These are phyloP conservation scores for Osmerus mordax DNA, from an alignment of 2,113 vertebrate genomes.

Conservation along the genomic window DNA sequence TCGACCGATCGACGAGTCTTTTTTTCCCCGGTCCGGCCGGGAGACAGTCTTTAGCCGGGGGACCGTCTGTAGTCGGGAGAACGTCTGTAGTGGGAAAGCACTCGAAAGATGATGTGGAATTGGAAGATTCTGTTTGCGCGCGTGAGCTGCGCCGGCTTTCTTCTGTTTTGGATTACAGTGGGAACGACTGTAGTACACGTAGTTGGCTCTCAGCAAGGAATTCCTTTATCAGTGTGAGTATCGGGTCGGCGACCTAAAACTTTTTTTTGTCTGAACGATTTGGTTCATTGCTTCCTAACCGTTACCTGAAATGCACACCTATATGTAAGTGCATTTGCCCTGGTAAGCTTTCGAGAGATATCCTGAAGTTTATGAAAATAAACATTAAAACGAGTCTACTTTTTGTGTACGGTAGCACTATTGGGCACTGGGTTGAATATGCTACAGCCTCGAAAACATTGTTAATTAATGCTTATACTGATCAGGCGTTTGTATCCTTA, in stretches of 20 bases:
- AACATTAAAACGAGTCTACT: no score
- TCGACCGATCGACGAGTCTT: neutral
- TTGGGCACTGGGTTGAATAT: no score
- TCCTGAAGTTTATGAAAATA: no score
- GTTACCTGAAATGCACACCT: no score
- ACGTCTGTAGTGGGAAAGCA: slow-evolving; percentile 6
- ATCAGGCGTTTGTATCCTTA: no score
- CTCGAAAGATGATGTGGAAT: slow-evolving; percentile 67
- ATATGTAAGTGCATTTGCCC: no score
- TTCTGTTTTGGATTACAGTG: slow-evolving; percentile 75
- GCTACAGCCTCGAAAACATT: no score
- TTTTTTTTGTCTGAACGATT: slow-evolving; percentile 17
- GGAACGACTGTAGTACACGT: slow-evolving; percentile 73
- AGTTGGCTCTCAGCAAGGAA: slow-evolving; percentile 89
- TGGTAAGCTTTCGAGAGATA: no score
- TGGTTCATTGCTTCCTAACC: no score
- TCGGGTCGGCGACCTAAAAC: slow-evolving; percentile 17
- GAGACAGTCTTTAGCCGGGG: neutral
- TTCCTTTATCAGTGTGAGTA: slow-evolving; percentile 87
- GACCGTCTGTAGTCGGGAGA: no score
- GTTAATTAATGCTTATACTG: no score
- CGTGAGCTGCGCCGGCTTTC: slow-evolving; percentile 58
- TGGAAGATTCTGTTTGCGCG: slow-evolving; percentile 53
- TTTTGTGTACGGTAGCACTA: no score
- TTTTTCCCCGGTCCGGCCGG: neutral